Base-by-base conservation (phyloP, 2,113 vertebrate genomes). In the Azemiops feae region DNA sequence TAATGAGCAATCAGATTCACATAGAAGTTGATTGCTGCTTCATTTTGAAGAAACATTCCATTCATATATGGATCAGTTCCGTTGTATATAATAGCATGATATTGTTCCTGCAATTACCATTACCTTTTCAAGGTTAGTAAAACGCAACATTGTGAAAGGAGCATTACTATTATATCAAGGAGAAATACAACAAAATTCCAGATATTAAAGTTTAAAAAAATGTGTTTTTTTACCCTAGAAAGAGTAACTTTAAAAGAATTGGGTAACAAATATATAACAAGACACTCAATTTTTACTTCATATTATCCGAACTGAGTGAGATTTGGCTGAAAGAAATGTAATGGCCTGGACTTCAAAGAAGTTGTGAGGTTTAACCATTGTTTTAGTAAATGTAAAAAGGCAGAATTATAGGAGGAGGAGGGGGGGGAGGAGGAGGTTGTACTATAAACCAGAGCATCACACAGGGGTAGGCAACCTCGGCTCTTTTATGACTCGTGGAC, bases 111-210 rank as follows among this genome's bases (percentile, higher is more conserved):
- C 74, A 22, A 0, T 39, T 74, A 39, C 6, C 53, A 8, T 45
- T 34, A 52, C 45, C 50, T 74, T 69, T 87, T 74, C 85, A 96
- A 39, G 39, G 88, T 16, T 53, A n/a, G 8, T 20, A 89, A 85
- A 85, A 39, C 88, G 91, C 27, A 86, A 93, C 87, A 57, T 23
- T 30, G 58, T n/a, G 0, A 91, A 20, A 87, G 1, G 16, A 53
- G 88, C 95, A 16, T 0, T 55, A 3, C 53, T 92, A 22, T 0
- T 12, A 92, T 85, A 1, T 85, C 85, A 60, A 27, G 43, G 5
- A 20, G 88, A 93, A 93, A 89, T 53, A 50, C 47, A 50, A 50
- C 47, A 50, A 50, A 50, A 50, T 93, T 93, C 43, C 89, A 54
- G 86, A 1, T 90, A 52, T n/a, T 74, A 88, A 94, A 50, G 52